Evolutionary conservation across 1,140 invertebrate genomes (phyloP).

Genomic region (Apis florea): DNA sequence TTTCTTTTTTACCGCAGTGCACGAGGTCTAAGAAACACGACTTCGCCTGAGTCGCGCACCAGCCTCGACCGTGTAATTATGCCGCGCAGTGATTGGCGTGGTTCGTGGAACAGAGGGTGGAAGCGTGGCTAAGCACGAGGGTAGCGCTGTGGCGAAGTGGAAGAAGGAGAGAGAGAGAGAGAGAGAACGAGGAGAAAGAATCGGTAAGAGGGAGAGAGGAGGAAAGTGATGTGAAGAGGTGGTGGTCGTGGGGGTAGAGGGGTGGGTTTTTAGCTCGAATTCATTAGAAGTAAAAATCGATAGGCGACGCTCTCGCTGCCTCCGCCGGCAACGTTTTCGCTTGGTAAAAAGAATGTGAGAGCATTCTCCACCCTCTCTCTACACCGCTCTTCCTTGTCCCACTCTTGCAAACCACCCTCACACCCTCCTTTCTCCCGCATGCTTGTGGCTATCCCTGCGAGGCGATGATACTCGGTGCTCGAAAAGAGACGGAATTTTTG

Average conservation of each 20-base stretch:
- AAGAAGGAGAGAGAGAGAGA: slow-evolving; percentile 10
- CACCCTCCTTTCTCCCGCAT: slow-evolving; percentile 46
- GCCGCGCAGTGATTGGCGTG: slow-evolving; percentile 80
- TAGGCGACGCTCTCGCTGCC: slow-evolving; percentile 75
- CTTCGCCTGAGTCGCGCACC: slow-evolving; percentile 69
- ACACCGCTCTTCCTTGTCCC: slow-evolving; percentile 28
- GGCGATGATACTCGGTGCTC: slow-evolving; percentile 63
- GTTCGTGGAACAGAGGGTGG: slow-evolving; percentile 77
- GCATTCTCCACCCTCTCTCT: slow-evolving; percentile 59
- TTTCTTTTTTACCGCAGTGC: slow-evolving; percentile 56
- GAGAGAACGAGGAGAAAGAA: slow-evolving; percentile 3
- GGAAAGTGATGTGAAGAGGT: slow-evolving; percentile 42
- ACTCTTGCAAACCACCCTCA: slow-evolving; percentile 39
- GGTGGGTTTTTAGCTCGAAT: slow-evolving; percentile 79
- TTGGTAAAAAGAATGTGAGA: slow-evolving; percentile 75
- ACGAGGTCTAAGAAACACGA: slow-evolving; percentile 72
- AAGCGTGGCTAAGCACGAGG: slow-evolving; percentile 63
- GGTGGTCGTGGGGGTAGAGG: slow-evolving; percentile 42
- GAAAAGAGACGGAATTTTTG: slow-evolving; percentile 44
- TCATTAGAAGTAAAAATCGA: slow-evolving; percentile 80
- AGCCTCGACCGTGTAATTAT: slow-evolving; percentile 77
- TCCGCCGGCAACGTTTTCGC: slow-evolving; percentile 70
- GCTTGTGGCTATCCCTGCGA: slow-evolving; percentile 50
- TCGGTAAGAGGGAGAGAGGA: slow-evolving; percentile 38
- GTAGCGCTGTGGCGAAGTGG: slow-evolving; percentile 58